phyloP scores from a whole-genome alignment of 2,797 vertebrate genomes.

The Champsocephalus esox region DNA sequence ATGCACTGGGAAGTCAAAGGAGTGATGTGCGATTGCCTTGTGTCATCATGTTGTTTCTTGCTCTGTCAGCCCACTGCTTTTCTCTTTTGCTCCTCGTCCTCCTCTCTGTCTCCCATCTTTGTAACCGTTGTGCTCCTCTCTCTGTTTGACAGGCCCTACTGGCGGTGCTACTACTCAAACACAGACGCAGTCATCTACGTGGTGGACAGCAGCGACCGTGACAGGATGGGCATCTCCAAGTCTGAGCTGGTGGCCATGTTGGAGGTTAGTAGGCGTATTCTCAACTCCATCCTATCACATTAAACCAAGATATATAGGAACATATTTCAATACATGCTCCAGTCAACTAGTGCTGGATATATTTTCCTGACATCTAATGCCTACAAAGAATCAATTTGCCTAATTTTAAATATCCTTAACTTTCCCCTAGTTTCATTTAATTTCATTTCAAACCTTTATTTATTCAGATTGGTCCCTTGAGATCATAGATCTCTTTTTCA shows the following conservation, averaged over 20 bases:
- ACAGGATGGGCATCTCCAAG: slow-evolving; percentile 98
- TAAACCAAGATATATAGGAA: not conserved
- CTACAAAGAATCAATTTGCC: not conserved
- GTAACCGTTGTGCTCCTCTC: not conserved
- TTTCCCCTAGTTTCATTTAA: not conserved
- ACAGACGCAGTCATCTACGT: slow-evolving; percentile 99
- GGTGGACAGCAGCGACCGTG: slow-evolving; percentile 97
- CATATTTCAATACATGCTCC: no score
- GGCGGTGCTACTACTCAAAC: slow-evolving; percentile 99
- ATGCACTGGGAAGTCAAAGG: not conserved
- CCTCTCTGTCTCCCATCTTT: not conserved
- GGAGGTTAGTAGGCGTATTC: slow-evolving; percentile 84
- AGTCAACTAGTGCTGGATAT: not conserved
- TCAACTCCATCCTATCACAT: not conserved
- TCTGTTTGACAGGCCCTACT: slow-evolving; percentile 89
- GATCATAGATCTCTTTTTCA: no score
- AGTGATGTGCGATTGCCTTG: not conserved
- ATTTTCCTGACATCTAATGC: not conserved
- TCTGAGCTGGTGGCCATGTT: slow-evolving; percentile 98
- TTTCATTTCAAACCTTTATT: no score
- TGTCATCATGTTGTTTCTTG: not conserved
- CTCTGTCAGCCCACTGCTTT: no score
- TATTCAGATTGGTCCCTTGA: no score
- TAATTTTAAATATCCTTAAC: not conserved
- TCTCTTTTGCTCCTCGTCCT: not conserved